Percentiles rank a stretch among this genome's conserved stretches.
Conservation (phyloP, 2,797 vertebrate genomes). For the Oreochromis grahami region DNA sequence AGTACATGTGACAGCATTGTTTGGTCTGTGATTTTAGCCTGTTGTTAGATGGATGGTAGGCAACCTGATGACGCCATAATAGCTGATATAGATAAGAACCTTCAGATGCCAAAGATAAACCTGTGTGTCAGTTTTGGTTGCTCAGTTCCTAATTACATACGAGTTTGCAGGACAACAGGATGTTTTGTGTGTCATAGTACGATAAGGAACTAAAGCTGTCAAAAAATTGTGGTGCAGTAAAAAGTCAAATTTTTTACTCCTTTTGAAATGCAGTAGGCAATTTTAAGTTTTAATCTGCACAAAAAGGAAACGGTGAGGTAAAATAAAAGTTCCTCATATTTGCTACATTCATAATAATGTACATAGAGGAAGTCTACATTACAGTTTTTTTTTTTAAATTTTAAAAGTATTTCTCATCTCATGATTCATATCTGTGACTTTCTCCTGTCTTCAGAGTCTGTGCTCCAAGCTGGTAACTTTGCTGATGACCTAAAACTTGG, state of each 20-base stretch:
- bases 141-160: neutral
- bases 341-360: neutral
- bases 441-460: conserved; percentile 61
- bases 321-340: neutral
- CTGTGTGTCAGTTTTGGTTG: neutral
- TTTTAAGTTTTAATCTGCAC: neutral
- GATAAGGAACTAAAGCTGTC: neutral
- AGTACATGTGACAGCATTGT: neutral
- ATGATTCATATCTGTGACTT: neutral
- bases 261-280: neutral
- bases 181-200: neutral
- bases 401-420: neutral
- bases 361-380: neutral
- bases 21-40: neutral
- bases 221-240: neutral
- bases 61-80: neutral
- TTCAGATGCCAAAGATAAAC: neutral
- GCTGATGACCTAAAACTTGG: conserved; percentile 86
- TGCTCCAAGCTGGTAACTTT: conserved; percentile 70
- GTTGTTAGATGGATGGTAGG: neutral
- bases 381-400: neutral
- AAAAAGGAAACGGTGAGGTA: neutral
- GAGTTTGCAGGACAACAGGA: neutral
- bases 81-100: neutral
- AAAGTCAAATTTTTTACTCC: neutral